Evolutionary conservation across 1,140 invertebrate species (phyloP).

Genomic region (Pseudomyrmex sp.): DNA sequence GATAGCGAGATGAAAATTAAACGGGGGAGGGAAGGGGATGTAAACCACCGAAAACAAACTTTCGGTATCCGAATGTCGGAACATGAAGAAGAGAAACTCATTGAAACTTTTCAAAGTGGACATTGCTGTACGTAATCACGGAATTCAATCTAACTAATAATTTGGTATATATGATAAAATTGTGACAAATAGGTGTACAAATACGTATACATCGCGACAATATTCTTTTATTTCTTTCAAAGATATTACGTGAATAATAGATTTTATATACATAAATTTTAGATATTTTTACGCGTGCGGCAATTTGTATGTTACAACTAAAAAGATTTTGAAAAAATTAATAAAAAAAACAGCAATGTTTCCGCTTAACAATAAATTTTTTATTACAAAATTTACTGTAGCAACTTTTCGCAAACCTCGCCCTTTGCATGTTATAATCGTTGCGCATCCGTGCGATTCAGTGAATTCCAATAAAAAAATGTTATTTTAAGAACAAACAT

Average conservation of each 20-base stretch:
- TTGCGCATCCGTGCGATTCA: neutral
- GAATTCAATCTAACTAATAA: conserved; percentile 11
- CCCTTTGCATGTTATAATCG: conserved; percentile 1
- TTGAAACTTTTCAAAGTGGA: no score
- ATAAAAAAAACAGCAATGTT: neutral
- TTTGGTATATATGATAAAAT: conserved; percentile 11
- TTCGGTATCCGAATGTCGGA: no score
- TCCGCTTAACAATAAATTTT: conserved; percentile 26
- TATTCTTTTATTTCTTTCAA: no score
- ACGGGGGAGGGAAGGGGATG: no score
- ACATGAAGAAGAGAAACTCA: no score
- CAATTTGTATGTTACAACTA: no score
- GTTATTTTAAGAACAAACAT: neutral
- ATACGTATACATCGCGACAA: neutral
- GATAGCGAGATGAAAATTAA: no score
- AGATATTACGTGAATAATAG: no score
- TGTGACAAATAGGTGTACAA: neutral
- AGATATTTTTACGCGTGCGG: no score
- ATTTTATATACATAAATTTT: no score
- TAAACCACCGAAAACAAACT: no score
- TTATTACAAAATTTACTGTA: neutral
- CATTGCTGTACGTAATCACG: conserved; percentile 6
- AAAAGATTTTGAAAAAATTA: no score
- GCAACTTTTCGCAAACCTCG: conserved; percentile 11
- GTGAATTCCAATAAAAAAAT: neutral